These are phyloP conservation scores for Zoroaster sp. DNA, from an alignment of 53 echinoderm and acorn worm genomes.

Conservation along the genomic window DNA sequence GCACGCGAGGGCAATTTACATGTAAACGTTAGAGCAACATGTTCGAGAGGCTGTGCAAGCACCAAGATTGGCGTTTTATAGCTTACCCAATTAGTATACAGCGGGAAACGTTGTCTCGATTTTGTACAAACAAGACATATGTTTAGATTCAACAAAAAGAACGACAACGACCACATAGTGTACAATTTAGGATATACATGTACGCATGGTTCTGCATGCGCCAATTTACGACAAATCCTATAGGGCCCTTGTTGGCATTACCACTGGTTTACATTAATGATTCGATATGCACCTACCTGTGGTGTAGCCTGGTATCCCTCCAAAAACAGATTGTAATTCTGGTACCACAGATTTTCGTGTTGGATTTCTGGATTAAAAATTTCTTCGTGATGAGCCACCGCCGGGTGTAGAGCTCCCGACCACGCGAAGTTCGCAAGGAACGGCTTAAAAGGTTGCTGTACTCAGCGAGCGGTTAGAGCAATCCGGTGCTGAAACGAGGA, in stretches of 20 bases:
- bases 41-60: neutral
- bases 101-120: too few species aligned
- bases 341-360: neutral
- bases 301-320: neutral
- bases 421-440: neutral
- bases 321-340: neutral
- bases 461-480: neutral
- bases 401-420: neutral
- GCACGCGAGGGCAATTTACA: neutral
- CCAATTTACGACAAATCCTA: too few species aligned
- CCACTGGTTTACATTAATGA: neutral
- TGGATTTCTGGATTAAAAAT: neutral
- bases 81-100: too few species aligned
- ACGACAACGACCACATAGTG: too few species aligned
- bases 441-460: neutral
- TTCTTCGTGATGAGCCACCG: neutral
- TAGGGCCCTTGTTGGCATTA: too few species aligned
- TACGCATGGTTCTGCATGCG: too few species aligned
- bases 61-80: neutral
- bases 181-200: too few species aligned
- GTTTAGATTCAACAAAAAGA: too few species aligned
- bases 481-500: neutral
- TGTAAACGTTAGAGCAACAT: neutral
- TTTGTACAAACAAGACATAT: too few species aligned
- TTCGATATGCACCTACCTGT: conserved; percentile 4